Conservation (phyloP, 2,113 vertebrate species). For the Tetrao urogallus region DNA sequence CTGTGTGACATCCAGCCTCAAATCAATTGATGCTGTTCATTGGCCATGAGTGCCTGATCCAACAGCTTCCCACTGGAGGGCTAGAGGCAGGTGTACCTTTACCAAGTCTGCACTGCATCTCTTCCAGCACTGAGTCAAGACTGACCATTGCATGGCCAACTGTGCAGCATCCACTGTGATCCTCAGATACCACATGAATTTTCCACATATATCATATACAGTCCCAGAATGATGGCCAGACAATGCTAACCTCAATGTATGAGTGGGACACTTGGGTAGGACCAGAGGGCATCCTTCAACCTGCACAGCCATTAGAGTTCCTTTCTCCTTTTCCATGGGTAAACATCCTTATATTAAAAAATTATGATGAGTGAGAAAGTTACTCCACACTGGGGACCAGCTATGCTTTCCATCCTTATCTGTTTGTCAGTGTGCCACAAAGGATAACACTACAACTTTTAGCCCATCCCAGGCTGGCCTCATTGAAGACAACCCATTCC, state of each 20-base stretch:
- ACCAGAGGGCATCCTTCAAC: neutral
- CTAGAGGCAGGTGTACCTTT: neutral
- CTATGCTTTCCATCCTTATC: neutral
- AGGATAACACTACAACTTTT: neutral
- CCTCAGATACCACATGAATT: neutral
- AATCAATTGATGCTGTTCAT: rapidly evolving
- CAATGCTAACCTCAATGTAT: neutral
- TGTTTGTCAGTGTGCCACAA: neutral
- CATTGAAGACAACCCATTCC: neutral
- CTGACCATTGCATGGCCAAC: rapidly evolving
- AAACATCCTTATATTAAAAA: neutral
- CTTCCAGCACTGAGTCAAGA: neutral
- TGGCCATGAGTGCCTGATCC: neutral
- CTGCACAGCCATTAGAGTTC: neutral
- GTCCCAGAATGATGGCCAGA: neutral
- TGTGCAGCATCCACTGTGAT: neutral
- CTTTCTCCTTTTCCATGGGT: neutral
- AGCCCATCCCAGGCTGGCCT: neutral
- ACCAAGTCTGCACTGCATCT: neutral
- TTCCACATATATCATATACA: neutral
- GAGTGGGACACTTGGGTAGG: neutral
- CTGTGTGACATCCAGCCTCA: neutral
- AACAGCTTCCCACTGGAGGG: neutral
- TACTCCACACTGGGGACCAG: neutral
- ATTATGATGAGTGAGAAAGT: neutral